Conservation (phyloP, 2,113 vertebrate genomes). For the Cyprinodon variegatus region DNA sequence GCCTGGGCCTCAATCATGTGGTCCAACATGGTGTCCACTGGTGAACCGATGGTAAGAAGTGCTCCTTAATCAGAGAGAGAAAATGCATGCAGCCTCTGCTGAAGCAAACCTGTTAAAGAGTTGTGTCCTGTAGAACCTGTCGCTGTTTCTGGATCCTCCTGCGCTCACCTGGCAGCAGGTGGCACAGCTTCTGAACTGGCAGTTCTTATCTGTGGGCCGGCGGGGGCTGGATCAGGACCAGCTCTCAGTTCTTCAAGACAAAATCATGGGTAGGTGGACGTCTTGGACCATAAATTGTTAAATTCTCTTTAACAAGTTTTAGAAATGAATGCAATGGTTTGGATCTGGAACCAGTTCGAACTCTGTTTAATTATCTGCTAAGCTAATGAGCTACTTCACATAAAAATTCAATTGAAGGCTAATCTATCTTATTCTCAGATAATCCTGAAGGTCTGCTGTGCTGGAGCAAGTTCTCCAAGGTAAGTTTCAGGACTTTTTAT, state of each 20-base stretch:
- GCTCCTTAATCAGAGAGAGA: not conserved
- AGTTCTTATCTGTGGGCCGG: conserved; percentile 90
- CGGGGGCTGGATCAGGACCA: conserved; percentile 87
- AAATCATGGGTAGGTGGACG: conserved; percentile 71
- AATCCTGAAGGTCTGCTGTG: conserved; percentile 79
- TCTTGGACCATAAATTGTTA: too few relatives aligned
- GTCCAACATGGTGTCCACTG: conserved; percentile 86
- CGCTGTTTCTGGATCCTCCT: conserved; percentile 88
- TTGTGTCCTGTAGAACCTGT: conserved; percentile 81
- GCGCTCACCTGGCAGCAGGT: conserved; percentile 86
- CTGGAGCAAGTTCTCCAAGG: conserved; percentile 92
- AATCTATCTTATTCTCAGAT: conserved; percentile 24
- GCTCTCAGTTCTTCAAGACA: conserved; percentile 78
- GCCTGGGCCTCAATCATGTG: conserved; percentile 96
- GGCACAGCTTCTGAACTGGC: conserved; percentile 91
- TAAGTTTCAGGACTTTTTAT: conserved; percentile 42
- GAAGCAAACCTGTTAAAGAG: not conserved
- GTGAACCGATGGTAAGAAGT: conserved; percentile 82
- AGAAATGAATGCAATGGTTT: too few relatives aligned
- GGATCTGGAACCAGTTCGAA: too few relatives aligned
- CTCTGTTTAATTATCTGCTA: not conserved
- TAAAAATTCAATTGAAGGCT: not conserved
- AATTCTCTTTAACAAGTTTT: too few relatives aligned
- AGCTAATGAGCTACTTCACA: not conserved
- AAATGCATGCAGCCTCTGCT: not conserved